phyloP scores from a whole-genome alignment of 2,888 invertebrate genomes.

The Cryptocheilus praepositus region DNA sequence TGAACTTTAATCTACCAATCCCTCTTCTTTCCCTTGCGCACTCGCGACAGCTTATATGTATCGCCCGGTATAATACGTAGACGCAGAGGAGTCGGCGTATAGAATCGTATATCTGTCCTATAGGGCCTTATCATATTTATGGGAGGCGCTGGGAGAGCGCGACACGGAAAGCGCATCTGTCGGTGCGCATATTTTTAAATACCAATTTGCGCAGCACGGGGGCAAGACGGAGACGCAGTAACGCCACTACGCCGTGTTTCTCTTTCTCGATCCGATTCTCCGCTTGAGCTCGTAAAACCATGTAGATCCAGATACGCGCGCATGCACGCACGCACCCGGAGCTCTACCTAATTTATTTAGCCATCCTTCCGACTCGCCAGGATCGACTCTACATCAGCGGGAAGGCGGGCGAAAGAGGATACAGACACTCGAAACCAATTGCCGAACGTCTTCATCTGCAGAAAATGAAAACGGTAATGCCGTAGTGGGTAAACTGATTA shows the following conservation, averaged over 20 bases:
- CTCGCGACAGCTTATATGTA: not conserved
- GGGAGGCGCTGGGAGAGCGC: constrained; percentile 63
- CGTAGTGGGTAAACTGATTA: too few species aligned
- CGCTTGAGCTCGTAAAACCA: not conserved
- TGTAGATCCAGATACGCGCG: not conserved
- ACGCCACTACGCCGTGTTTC: constrained; percentile 15
- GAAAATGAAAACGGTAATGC: not conserved
- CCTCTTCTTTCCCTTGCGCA: constrained; percentile 8
- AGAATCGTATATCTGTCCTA: constrained; percentile 65
- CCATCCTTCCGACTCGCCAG: too few species aligned
- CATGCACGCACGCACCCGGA: not conserved
- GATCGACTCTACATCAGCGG: too few species aligned
- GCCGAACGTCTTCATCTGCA: too few species aligned
- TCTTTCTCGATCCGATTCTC: not conserved
- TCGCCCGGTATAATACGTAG: not conserved
- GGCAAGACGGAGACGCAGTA: constrained; percentile 4
- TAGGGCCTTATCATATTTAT: constrained; percentile 70
- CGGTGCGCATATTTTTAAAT: constrained; percentile 70
- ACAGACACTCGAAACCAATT: too few species aligned
- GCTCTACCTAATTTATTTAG: too few species aligned
- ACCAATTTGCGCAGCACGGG: constrained; percentile 57
- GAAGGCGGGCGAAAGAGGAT: too few species aligned
- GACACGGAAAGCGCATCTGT: constrained; percentile 70
- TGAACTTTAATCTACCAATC: constrained; percentile 41
- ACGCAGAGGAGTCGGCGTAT: constrained; percentile 37